These are phyloP conservation scores for Hormiphora californensis DNA, from an alignment of 37 sponge, comb jelly and placozoan species.

Conservation along the genomic window DNA sequence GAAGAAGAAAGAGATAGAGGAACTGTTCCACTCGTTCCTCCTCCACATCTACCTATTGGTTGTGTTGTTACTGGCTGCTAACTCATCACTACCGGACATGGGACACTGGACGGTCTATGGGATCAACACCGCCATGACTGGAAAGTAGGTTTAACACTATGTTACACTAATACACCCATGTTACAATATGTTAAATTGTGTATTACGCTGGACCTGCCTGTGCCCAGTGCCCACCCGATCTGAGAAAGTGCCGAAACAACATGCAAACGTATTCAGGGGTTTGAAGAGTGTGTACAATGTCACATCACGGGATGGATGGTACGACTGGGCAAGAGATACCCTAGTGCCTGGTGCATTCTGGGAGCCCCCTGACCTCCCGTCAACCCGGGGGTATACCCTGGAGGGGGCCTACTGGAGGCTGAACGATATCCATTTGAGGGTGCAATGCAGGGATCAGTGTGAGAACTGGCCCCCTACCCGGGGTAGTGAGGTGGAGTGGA, in stretches of 20 bases:
- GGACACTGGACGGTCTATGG: slow-evolving; percentile 34
- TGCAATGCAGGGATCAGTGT: too few relatives aligned
- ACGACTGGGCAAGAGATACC: not conserved
- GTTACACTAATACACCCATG: not conserved
- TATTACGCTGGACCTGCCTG: too few relatives aligned
- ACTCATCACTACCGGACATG: slow-evolving; percentile 17
- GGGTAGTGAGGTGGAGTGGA: too few relatives aligned
- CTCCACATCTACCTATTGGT: slow-evolving; percentile 48
- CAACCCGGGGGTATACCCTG: too few relatives aligned
- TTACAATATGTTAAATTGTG: too few relatives aligned
- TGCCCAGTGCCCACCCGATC: too few relatives aligned
- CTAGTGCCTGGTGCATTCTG: slow-evolving; percentile 2
- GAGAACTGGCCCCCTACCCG: too few relatives aligned
- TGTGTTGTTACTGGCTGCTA: slow-evolving; percentile 21
- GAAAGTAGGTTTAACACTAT: slow-evolving; percentile 10
- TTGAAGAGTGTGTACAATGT: slow-evolving; percentile 11
- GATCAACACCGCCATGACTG: not conserved
- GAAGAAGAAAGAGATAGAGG: slow-evolving; percentile 38
- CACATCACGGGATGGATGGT: not conserved
- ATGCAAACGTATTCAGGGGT: slow-evolving; percentile 39
- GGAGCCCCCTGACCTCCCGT: too few relatives aligned
- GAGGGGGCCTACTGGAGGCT: too few relatives aligned
- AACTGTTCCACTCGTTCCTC: slow-evolving; percentile 11
- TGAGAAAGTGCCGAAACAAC: too few relatives aligned
- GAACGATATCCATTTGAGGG: too few relatives aligned